phyloP scores from a whole-genome alignment of 1,140 invertebrate genomes.

The Macrobrachium nipponense region DNA sequence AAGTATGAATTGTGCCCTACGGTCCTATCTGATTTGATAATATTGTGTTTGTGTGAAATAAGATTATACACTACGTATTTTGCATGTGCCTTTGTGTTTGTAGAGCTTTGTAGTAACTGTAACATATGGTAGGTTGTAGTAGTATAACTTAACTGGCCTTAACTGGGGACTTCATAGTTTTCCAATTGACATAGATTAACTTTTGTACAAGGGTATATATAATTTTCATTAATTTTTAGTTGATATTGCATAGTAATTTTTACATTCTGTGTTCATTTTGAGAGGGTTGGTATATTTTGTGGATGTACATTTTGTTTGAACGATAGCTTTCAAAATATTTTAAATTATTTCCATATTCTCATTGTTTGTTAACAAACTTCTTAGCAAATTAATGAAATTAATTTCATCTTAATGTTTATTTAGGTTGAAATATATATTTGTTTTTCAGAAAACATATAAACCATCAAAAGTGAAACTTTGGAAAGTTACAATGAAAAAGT shows the following conservation, averaged over 20 bases:
- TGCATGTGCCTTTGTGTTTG: no score
- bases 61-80: no score
- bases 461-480: slow-evolving; percentile 69
- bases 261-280: background rate
- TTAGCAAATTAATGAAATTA: background rate
- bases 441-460: slow-evolving; percentile 46
- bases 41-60: no score
- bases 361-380: background rate
- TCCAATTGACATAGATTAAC: background rate
- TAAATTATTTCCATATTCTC: background rate
- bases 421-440: background rate
- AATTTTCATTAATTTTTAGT: background rate
- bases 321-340: background rate
- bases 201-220: background rate
- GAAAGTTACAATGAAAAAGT: slow-evolving; percentile 71
- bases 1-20: slow-evolving; percentile 45
- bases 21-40: background rate
- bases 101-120: no score
- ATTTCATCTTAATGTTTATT: background rate
- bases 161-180: background rate
- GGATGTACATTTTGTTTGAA: background rate
- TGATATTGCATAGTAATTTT: background rate
- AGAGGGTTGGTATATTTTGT: background rate
- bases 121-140: no score
- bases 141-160: no score